These are phyloP conservation scores for Meloidogyne floridensis DNA, from an alignment of 1,140 invertebrate genomes.

Conservation along the genomic window DNA sequence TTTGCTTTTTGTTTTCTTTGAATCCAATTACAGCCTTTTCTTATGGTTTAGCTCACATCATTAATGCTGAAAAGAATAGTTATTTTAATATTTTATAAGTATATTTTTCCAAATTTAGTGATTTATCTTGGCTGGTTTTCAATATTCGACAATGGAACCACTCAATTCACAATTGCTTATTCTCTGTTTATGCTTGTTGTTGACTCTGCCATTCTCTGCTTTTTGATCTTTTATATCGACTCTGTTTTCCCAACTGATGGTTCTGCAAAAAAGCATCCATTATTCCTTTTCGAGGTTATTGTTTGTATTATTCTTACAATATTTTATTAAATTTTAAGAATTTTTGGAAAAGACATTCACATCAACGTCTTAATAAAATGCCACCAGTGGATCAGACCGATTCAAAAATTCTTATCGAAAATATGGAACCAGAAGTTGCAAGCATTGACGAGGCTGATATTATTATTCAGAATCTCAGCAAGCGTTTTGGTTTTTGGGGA, in stretches of 20 bases:
- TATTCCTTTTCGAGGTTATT: conserved; percentile 45
- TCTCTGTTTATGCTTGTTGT: conserved; percentile 51
- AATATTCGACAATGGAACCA: conserved; percentile 32
- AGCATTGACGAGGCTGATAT: conserved; percentile 53
- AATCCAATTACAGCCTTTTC: conserved; percentile 47
- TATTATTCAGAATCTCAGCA: conserved; percentile 43
- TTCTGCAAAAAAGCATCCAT: conserved; percentile 36
- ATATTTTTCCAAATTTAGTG: conserved; percentile 36
- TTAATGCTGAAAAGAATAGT: conserved; percentile 45
- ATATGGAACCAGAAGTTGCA: conserved; percentile 36
- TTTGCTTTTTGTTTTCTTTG: conserved; percentile 44
- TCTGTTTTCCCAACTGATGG: conserved; percentile 51
- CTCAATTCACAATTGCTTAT: conserved; percentile 41
- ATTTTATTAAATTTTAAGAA: not conserved
- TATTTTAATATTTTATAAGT: not conserved
- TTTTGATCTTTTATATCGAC: conserved; percentile 51
- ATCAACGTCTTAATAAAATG: not conserved
- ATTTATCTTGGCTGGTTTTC: conserved; percentile 45
- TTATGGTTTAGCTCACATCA: conserved; percentile 37
- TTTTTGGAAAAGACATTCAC: not conserved
- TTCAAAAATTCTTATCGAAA: conserved; percentile 30
- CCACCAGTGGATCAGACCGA: conserved; percentile 35
- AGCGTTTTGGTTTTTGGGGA: conserved; percentile 42
- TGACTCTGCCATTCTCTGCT: conserved; percentile 35
- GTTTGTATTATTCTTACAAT: not conserved